Evolutionary conservation across 2,888 invertebrate genomes (phyloP).

Genomic region (Hetaerina titia): DNA sequence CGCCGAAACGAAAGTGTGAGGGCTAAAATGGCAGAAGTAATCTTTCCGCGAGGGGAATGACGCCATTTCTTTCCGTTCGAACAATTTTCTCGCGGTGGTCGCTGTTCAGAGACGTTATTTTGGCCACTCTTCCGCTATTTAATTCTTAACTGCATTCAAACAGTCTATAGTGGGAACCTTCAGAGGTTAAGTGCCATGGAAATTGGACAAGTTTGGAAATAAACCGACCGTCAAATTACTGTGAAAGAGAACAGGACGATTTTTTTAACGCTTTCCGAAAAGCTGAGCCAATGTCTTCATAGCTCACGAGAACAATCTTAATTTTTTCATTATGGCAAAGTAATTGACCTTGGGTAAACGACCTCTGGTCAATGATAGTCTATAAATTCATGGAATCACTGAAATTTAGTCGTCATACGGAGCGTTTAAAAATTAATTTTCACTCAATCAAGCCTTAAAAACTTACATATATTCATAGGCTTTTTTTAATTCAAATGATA

Average conservation of each 20-base stretch:
- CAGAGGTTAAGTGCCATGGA: slow-evolving; percentile 18
- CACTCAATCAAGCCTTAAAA: too few species aligned
- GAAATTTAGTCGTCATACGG: too few species aligned
- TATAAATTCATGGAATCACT: too few species aligned
- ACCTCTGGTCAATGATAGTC: too few species aligned
- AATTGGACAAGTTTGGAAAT: neutral
- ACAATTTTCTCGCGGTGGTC: neutral
- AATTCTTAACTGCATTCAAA: neutral
- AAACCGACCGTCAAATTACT: neutral
- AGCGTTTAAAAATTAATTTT: too few species aligned
- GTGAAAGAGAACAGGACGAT: neutral
- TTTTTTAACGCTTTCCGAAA: neutral
- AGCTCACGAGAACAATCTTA: neutral
- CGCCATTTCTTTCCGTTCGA: neutral
- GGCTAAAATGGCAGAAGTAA: neutral
- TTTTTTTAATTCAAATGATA: too few species aligned
- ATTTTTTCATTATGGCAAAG: neutral
- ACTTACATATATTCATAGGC: too few species aligned
- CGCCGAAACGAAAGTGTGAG: neutral
- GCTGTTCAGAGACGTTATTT: neutral
- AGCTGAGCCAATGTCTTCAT: neutral
- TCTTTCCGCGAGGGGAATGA: neutral
- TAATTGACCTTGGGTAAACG: too few species aligned
- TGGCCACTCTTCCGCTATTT: neutral
- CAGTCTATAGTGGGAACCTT: neutral